A percentile compares a stretch with the other conserved stretches of the same genome.
Evolutionary conservation across 2,797 vertebrate species (phyloP).

Genomic region (Centroberyx gerrardi): DNA sequence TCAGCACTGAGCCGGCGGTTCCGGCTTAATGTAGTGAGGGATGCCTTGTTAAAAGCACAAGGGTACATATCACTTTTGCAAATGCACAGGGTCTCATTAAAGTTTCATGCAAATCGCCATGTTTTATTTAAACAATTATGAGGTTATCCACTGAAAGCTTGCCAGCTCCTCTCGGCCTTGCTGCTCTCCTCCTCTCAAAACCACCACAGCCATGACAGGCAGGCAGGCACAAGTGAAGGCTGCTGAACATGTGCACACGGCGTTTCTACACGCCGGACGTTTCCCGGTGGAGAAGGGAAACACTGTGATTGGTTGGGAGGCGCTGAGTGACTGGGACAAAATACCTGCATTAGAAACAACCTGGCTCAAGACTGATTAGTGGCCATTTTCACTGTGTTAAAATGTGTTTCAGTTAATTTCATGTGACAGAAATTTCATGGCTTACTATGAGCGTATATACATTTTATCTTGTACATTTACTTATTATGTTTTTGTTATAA

Average conservation of each 20-base stretch:
- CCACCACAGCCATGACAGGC: slow-evolving; percentile 40
- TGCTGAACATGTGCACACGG: background rate
- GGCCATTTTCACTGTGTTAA: slow-evolving; percentile 35
- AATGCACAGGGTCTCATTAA: slow-evolving; percentile 83
- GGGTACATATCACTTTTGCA: slow-evolving; percentile 77
- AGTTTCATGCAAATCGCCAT: slow-evolving; percentile 82
- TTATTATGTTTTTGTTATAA: background rate
- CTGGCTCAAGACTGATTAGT: slow-evolving; percentile 9
- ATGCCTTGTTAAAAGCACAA: slow-evolving; percentile 79
- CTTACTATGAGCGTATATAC: background rate
- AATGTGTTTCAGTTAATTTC: slow-evolving; percentile 17
- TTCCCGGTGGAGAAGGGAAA: slow-evolving; percentile 3
- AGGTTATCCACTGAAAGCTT: slow-evolving; percentile 77
- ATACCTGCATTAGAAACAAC: slow-evolving; percentile 49
- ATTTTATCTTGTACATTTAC: slow-evolving; percentile 8
- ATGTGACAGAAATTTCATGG: background rate
- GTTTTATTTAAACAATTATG: slow-evolving; percentile 88
- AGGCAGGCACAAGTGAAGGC: slow-evolving; percentile 14
- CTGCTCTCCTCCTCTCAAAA: slow-evolving; percentile 55
- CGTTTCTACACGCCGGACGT: slow-evolving; percentile 3
- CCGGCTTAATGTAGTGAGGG: slow-evolving; percentile 72
- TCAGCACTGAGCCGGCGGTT: slow-evolving; percentile 38
- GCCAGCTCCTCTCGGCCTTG: slow-evolving; percentile 29
- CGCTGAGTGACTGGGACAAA: slow-evolving; percentile 63
- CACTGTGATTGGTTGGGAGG: slow-evolving; percentile 1